Evolutionary conservation across 1,140 invertebrate genomes (phyloP), one percentile per base, ranked within the genome.

Genomic region (Papilio glaucus): DNA sequence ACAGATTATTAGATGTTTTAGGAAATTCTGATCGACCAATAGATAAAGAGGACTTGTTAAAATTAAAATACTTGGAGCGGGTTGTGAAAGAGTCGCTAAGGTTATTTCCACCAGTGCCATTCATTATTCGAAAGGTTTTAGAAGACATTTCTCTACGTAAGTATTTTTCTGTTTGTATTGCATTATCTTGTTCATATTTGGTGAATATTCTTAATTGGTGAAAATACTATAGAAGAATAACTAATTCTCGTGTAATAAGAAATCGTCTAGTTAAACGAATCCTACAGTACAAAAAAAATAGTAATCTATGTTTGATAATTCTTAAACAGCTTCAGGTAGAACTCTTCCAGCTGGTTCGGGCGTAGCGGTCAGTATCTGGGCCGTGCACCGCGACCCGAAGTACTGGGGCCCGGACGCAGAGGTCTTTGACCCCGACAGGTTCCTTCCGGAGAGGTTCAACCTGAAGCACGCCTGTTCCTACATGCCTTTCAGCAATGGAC

Each of bases 21-120:
- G 85, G 82, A 21, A 80, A 85, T 61, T 80, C 85, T 0, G 77
- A 88, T 12, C 77, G 87, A 29, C 79, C 77, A 8, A 65, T 89
- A 57, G 77, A 78, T 4, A 90, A 88, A 68, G 88, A 88, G 29
- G 89, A 91, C 73, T 77, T 90, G 10, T 6, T 38, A 1, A 80
- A 95, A 45, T 79, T 97, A 63, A 95, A 95, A 82, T 97, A 96
- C 79, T 82, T 96, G 72, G 96, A 97, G 73, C 94, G 95, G 83
- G 95, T 96, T 24, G 94, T 97, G 12, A 97, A 96, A 87, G 96
- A 97, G 87, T 92, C 95, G 0, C 82, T 96, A 12, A 90, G 96
- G 42, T 80, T 96, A 12, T 96, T 94, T 86, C 96, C 96, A 1
- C 94, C 95, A 0, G 96, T 96, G 10, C 89, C 89, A 26, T 89